These are phyloP conservation scores for Oreotrochilus melanogaster DNA, from an alignment of 2,113 vertebrate genomes.

Conservation along the genomic window DNA sequence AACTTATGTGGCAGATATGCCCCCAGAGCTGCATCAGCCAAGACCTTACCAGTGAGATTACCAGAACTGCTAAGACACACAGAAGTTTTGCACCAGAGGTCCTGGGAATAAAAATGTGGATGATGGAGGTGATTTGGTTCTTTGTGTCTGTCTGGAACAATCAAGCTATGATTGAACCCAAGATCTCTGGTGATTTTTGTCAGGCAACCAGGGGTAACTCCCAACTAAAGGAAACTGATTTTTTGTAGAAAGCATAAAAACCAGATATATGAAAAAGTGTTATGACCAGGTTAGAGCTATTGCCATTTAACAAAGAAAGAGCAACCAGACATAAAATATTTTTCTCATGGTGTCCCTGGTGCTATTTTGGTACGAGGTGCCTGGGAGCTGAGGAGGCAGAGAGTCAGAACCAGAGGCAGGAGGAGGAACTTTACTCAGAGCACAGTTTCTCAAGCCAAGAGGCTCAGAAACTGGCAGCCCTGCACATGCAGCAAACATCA, in stretches of 20 bases:
- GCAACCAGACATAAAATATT: background rate
- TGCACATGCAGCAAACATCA: background rate
- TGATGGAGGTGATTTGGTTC: background rate
- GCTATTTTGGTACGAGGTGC: background rate
- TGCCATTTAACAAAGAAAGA: background rate
- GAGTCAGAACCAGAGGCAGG: background rate
- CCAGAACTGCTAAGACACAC: background rate
- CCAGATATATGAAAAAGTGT: background rate
- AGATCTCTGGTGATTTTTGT: background rate
- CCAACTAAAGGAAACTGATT: background rate
- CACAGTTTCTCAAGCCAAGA: background rate
- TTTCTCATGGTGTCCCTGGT: background rate
- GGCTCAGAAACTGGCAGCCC: background rate
- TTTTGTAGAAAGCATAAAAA: background rate
- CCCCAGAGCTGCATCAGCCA: background rate
- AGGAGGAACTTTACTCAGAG: background rate
- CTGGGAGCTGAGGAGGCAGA: background rate
- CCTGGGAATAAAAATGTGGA: background rate
- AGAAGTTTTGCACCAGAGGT: accelerated
- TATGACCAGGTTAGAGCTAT: background rate
- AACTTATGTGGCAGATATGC: accelerated
- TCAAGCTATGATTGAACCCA: background rate
- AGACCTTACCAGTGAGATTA: background rate
- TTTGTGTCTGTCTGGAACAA: accelerated
- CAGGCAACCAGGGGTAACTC: background rate